Conservation (phyloP, 2,113 vertebrate species). For the Poecilia latipinna region DNA sequence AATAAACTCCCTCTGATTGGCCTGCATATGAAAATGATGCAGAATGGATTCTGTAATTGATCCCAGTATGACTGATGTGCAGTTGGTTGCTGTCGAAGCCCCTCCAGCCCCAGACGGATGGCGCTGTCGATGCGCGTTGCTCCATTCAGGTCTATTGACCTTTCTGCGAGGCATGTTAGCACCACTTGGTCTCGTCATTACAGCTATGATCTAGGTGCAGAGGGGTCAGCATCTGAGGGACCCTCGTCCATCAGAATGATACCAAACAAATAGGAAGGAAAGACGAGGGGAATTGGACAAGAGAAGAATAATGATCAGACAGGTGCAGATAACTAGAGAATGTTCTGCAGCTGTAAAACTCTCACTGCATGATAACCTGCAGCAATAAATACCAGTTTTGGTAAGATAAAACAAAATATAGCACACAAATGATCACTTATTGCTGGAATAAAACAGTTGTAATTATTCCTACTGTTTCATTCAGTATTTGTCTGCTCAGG, state of each 20-base stretch:
- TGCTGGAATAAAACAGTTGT: too few species aligned
- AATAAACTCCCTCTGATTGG: conserved; percentile 48
- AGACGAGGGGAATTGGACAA: background rate
- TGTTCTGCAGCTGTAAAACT: background rate
- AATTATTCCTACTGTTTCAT: too few species aligned
- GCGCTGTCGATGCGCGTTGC: conserved; percentile 54
- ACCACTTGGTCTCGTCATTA: conserved; percentile 54
- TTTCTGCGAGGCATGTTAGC: conserved; percentile 66
- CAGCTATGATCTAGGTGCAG: conserved; percentile 49
- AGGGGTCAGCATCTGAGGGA: conserved; percentile 30
- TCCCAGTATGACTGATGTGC: conserved; percentile 58
- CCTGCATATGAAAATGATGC: conserved; percentile 47
- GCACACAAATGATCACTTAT: too few species aligned
- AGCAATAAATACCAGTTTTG: background rate
- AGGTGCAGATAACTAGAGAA: background rate
- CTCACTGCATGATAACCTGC: background rate
- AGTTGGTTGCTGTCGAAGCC: conserved; percentile 55
- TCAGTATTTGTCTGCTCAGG: too few species aligned
- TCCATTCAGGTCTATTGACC: conserved; percentile 68
- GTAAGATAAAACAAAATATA: too few species aligned
- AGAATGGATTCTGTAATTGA: conserved; percentile 73
- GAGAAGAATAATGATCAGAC: background rate
- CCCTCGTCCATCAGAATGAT: conserved; percentile 36
- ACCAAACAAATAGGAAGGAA: conserved; percentile 3
- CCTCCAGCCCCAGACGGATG: conserved; percentile 57